Evolutionary conservation across 92 coral and sea anemone genomes (phyloP), one percentile per base, ranked within the genome.

Genomic region (Siderastrea siderea): DNA sequence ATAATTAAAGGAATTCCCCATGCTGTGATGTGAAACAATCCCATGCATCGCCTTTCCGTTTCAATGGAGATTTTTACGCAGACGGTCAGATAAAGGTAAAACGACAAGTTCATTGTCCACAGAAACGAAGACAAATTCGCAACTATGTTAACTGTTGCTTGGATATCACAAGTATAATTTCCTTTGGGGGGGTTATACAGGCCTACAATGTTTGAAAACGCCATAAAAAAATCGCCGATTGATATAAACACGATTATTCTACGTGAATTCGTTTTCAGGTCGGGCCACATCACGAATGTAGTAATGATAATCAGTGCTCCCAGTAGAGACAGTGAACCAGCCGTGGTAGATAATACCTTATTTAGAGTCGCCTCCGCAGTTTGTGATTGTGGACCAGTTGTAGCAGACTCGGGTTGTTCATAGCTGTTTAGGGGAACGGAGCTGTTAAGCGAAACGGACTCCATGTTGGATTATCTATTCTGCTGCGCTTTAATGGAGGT

Each of bases 61-160:
- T 79, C 88, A 16, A 83, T 15, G 47, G 91, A 74, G 45, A 95
- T 93, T 14, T 87, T 87, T 53, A 62, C 79, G 72, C 96, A 94
- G 43, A 97, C 71, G 0, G 92, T 85, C 84, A 94, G 59, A 66
- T 94, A 94, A 72, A 94, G 67, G 54, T 88, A 91, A 15, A 91
- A 54, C 7, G 95, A 93, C 87, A 94, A 68, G 63, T 83, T 88
- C 6, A 96, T 86, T 11, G 99, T 97, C 99, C 99, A 97, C 68
- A 95, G 93, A 79, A 97, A 97, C 48, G 99, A 95, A 46, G 96
- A 90, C 91, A 97, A 70, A 47, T 95, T 78, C 3, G 99, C 98
- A 0, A 89, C 90, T 7, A 93, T 85, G 72, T 91, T 93, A 1
- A 97, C 11, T 47, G 92, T 79, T 8, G 93, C 95, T 46, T 94